These are phyloP conservation scores for Spodoptera litura DNA, from an alignment of 1,140 invertebrate genomes.

Conservation along the genomic window DNA sequence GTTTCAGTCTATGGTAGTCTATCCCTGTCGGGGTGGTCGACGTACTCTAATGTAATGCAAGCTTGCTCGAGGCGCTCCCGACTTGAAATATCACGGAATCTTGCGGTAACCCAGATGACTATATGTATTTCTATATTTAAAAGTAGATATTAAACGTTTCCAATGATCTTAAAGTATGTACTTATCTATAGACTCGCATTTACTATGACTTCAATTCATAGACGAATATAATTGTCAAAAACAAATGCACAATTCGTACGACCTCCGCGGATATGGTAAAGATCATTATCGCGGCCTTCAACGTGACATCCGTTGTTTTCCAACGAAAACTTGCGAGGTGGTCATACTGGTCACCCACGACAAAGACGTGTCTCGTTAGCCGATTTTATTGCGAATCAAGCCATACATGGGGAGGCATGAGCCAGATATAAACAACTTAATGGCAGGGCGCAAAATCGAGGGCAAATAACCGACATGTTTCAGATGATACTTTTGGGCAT, in stretches of 20 bases:
- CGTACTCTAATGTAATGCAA: constrained; percentile 66
- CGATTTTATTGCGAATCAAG: constrained; percentile 52
- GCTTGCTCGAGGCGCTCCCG: constrained; percentile 67
- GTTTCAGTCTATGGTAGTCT: constrained; percentile 53
- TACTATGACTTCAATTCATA: constrained; percentile 6
- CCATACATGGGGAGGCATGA: constrained; percentile 51
- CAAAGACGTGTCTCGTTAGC: constrained; percentile 66
- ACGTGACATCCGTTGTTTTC: constrained; percentile 68
- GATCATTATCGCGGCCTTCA: constrained; percentile 55
- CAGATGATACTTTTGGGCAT: constrained; percentile 43
- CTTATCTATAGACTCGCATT: not conserved
- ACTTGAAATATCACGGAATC: constrained; percentile 76
- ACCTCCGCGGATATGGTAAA: constrained; percentile 48
- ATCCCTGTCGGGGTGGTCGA: constrained; percentile 70
- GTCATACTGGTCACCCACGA: constrained; percentile 75
- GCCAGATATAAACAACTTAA: constrained; percentile 54
- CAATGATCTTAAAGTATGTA: constrained; percentile 2
- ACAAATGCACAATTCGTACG: constrained; percentile 34
- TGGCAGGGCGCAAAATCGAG: constrained; percentile 51
- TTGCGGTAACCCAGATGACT: constrained; percentile 65
- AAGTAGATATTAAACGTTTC: constrained; percentile 28
- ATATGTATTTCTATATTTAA: constrained; percentile 43
- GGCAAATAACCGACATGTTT: constrained; percentile 51
- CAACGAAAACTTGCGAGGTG: constrained; percentile 65
- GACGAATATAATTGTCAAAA: constrained; percentile 13